A percentile compares a stretch with the other conserved stretches of the same genome.
Evolutionary conservation across 1,140 invertebrate species (phyloP).

Genomic region (Apis cerana): DNA sequence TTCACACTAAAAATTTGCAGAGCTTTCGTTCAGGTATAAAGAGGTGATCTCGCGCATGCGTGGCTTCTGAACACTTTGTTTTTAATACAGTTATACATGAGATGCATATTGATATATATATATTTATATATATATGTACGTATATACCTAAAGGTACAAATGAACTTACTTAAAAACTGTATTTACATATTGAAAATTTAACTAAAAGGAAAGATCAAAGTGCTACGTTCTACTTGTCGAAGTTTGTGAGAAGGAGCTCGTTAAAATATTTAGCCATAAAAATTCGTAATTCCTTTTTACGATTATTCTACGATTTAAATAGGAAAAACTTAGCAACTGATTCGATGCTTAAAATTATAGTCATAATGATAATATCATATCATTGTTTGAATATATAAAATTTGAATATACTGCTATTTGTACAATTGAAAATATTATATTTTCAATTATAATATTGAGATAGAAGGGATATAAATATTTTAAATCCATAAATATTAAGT

Average conservation of each 20-base stretch:
- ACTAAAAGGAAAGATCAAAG: background rate
- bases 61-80: constrained; percentile 49
- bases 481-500: background rate
- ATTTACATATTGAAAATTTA: constrained; percentile 13
- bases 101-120: background rate
- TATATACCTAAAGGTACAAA: background rate
- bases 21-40: constrained; percentile 61
- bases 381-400: background rate
- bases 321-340: background rate
- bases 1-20: constrained; percentile 71
- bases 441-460: too few relatives aligned
- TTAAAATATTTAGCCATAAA: background rate
- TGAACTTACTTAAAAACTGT: constrained; percentile 28
- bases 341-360: background rate
- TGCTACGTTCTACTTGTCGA: background rate
- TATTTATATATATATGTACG: too few relatives aligned
- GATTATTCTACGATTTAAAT: background rate
- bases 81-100: constrained; percentile 24
- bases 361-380: too few relatives aligned
- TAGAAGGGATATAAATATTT: background rate
- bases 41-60: constrained; percentile 52
- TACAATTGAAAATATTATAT: constrained; percentile 12
- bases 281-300: background rate
- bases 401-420: background rate
- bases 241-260: background rate